Base-by-base conservation (phyloP, 2,113 vertebrate genomes). In the Alligator mississippiensis region DNA sequence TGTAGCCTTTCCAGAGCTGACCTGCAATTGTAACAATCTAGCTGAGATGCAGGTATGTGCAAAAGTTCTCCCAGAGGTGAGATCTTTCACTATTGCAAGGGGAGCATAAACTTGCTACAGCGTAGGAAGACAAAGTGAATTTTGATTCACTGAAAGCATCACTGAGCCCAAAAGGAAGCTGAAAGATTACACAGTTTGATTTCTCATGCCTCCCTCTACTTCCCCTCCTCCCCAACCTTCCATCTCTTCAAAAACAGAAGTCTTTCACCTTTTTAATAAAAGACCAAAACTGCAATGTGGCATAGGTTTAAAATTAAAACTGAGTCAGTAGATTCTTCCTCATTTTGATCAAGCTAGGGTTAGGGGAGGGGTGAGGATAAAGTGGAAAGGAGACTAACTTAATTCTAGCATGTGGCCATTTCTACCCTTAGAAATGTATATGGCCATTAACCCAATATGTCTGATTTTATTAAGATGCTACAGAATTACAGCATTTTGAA, bases 131-230 rank as follows among this genome's bases (percentile, higher is more conserved):
- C 12, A 1, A 88, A 74, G 28, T 74, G 3, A 72, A 66, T 57
- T 14, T 80, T 3, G 13, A 10, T 1, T 5, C 85, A 27, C 10
- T 59, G 54, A 77, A 88, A 84, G 2, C 76, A 34, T 38, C 21
- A 3, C 76, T 0, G 0, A 60, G 18, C 66, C 15, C 62, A 21
- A 13, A 14, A 5, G 55, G 0, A 76, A 21, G 19, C 19, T 38
- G 11, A 6, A 38, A 22, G 28, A 17, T 70, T 77, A 2, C 59
- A 6, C 34, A 62, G 34, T 16, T 57, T 2, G 15, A 4, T 6
- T 12, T 38, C 4, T 38, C 47, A 47, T 47, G 47, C 47, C 47
- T 47, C 47, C 47, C 47, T 47, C 47, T 47, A 47, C 47, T 47
- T 47, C 47, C 47, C 47, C 2, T 47, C 47, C 47, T 47, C 47